Base-by-base conservation (phyloP, 37 sponge, comb jelly and placozoan genomes). In the Ephydatia muelleri region DNA sequence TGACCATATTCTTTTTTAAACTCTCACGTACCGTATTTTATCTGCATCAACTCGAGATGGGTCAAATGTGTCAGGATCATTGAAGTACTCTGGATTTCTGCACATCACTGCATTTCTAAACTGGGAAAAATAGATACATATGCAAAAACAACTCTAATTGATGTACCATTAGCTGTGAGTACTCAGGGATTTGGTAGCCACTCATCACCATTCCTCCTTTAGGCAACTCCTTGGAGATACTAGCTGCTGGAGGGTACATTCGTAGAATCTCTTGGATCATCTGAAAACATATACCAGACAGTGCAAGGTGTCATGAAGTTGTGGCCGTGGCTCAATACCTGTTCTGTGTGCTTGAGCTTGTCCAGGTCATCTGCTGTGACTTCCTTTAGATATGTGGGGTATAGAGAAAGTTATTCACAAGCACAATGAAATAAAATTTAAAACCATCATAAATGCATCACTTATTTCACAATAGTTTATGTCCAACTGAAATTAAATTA, bases 21-120 rank as follows among this genome's bases (percentile, higher is more conserved):
- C 19, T 57, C 19, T 21, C 36, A 27, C 36, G n/a, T 35, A 76
- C 77, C 33, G 34, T 76, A 19, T 13, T 23, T 76, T 76, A 21
- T n/a, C 77, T 38, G 47, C 27, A 39, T 76, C 77, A 76, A 76
- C 33, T 38, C 77, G 35, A 34, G 33, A 37, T 39, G 77, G 77
- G 37, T 76, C 35, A 34, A 76, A 76, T 13, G 19, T 9, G 27
- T 76, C 48, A 8, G 77, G 77, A 76, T 76, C 77, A 30, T 3
- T 34, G 16, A 76, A 76, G 9, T 37, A 76, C 23, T 35, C 37
- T 0, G 14, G 31, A 5, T 39, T 30, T 57, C 80, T 48, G 16
- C 31, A 79, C 32, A 31, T 65, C 1, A 64, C 27, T 22, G 32
- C 14, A 11, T 14, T 47, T 26, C 11, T 12, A 28, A 79, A 28